These are phyloP conservation scores for Antitype chi DNA, from an alignment of 2,888 invertebrate species.

Conservation along the genomic window DNA sequence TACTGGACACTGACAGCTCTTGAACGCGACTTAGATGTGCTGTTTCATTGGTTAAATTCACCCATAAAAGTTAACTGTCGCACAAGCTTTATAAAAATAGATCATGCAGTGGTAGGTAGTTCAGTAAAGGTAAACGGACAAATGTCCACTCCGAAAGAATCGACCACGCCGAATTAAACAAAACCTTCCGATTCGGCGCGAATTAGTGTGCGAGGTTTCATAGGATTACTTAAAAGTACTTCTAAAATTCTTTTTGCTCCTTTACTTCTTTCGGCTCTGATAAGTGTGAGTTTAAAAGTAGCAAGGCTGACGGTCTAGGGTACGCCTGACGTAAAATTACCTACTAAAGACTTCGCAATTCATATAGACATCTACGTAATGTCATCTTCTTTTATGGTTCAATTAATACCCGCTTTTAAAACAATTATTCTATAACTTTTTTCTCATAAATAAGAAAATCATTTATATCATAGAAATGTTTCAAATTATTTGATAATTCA, in stretches of 20 bases:
- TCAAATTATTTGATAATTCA: slow-evolving; percentile 13
- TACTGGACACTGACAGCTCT: too few relatives aligned
- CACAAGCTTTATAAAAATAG: not conserved
- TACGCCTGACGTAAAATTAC: not conserved
- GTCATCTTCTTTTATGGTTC: not conserved
- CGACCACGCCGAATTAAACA: too few relatives aligned
- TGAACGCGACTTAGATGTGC: too few relatives aligned
- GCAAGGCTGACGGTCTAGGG: not conserved
- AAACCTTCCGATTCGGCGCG: too few relatives aligned
- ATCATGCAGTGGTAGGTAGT: not conserved
- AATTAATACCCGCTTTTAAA: not conserved
- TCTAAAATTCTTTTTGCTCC: too few relatives aligned
- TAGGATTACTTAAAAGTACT: too few relatives aligned
- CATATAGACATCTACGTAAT: not conserved
- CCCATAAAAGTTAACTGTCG: not conserved
- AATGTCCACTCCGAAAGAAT: too few relatives aligned
- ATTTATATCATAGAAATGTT: not conserved
- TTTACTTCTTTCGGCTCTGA: too few relatives aligned
- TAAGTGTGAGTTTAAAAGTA: too few relatives aligned
- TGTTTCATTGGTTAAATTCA: not conserved
- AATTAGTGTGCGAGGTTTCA: too few relatives aligned
- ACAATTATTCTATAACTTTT: not conserved
- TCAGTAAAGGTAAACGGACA: too few relatives aligned
- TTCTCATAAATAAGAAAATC: not conserved
- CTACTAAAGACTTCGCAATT: not conserved